Evolutionary conservation across 2,888 invertebrate species (phyloP), one percentile per base, ranked within the genome.

Genomic region (Myopa tessellatipennis): DNA sequence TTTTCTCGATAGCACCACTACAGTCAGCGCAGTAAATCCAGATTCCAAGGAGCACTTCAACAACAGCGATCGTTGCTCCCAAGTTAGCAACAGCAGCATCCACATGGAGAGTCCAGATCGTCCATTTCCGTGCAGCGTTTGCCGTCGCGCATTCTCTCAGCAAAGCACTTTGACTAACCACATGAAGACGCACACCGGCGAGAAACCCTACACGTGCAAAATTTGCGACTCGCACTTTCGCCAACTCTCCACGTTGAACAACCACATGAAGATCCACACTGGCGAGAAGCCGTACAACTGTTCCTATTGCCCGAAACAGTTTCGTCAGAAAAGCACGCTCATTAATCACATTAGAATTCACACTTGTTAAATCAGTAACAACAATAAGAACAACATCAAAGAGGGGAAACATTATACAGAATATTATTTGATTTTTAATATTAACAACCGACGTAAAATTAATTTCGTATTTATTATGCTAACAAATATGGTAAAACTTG

Each of bases 271-370:
- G 83, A 87, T 87, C 81, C 87, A 87, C 77, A 87, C 87, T 78
- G 87, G 87, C 74, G 87, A 87, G 81, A 87, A 87, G 83, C 87
- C 87, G 78, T 87, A 86, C 79, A 85, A 83, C 84, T 87, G 87
- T 87, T 87, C 87, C 87, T 87, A 86, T 82, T 87, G 87, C 80
- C 87, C 87, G 80, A 87, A 87, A 76, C 87, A 87, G 83, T 87
- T 87, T 81, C 85, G 87, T 77, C 87, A 87, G 79, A 87, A 87
- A 84, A 87, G 87, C 78, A 87, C 87, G 77, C 83, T 87, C 78
- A 85, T 85, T 76, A 87, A 87, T 80, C 87, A 87, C 83, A 82
- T 87, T 77, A 82, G 87, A 82, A 85, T 87, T 73, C 87, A 87
- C 74, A 87, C 85, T 76, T 85, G 86, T 82, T 87, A 85, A 82